These are phyloP conservation scores for Condylura cristata DNA, from an alignment of 2,113 vertebrate genomes.

Conservation along the genomic window DNA sequence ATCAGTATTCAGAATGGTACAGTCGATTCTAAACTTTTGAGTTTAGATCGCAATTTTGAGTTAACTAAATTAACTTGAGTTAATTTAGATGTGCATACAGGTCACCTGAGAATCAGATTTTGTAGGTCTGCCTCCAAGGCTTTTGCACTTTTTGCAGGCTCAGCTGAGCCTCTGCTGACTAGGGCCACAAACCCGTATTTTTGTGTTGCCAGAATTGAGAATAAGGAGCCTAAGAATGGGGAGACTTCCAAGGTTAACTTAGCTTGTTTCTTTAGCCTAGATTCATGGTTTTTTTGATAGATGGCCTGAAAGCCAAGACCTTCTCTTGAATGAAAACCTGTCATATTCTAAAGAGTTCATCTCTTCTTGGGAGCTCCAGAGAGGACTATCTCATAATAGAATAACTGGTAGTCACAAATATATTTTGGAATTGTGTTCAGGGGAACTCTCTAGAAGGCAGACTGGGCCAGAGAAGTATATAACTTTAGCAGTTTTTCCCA, in stretches of 20 bases:
- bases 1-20: neutral
- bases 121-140: too few relatives aligned
- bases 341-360: neutral
- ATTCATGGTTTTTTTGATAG: neutral
- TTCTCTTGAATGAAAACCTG: neutral
- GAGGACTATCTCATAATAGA: neutral
- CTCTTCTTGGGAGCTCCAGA: neutral
- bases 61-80: neutral
- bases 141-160: neutral
- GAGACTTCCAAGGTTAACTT: neutral
- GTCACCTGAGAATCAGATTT: neutral
- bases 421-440: neutral
- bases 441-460: conserved; percentile 7
- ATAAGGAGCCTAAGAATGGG: neutral
- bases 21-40: neutral
- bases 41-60: too few relatives aligned
- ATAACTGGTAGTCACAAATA: neutral
- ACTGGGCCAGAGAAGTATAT: neutral
- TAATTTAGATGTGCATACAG: neutral
- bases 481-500: neutral
- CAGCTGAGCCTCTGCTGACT: neutral
- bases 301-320: neutral
- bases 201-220: neutral
- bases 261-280: neutral
- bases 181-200: neutral